Base-by-base conservation (phyloP, 2,113 vertebrate genomes). In the Boleophthalmus pectinirostris region DNA sequence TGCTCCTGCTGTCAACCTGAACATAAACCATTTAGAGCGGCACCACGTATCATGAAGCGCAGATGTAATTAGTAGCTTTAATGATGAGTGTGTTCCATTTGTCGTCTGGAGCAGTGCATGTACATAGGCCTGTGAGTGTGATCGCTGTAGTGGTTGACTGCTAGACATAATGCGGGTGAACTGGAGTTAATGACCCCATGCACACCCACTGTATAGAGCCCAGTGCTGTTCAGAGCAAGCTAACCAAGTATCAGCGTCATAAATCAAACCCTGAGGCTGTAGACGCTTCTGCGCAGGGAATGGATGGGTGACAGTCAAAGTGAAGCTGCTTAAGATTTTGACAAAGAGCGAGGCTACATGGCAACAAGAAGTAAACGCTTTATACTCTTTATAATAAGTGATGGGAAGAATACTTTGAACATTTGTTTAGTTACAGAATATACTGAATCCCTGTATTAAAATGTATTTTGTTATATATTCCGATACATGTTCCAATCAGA, bases 11-110 rank as follows among this genome's bases (percentile, higher is more conserved):
- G 61, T 18, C 61, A 64, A 64, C 61, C 61, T 64, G 29, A 38
- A 64, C 61, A 64, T 64, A 64, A 64, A 64, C 61, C 33, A 43
- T 64, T 64, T 64, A 64, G 38, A 64, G 29, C 4, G 33, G 20
- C 33, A 64, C 61, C 61, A 64, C 61, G 61, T 64, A 38, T 43
- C 61, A 64, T 64, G 61, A 64, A 64, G 33, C 61, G n/a, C 61
- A 38, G 35, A 38, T 38, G 61, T 64, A 64, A 64, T 64, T 64
- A 64, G 61, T 9, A 11, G 61, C 29, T 38, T 64, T 64, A 64
- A 64, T 43, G 61, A 43, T 33, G 10, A 13, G 18, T 43, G 8
- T 8, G 18, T 64, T 64, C 61, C 61, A 64, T 64, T 64, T 43
- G 33, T 64, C 11, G 61, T n/a, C 61, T 43, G 20, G 33, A 43